These are phyloP conservation scores for Speoplatyrhinus poulsoni DNA, from an alignment of 2,113 vertebrate genomes.

Conservation along the genomic window DNA sequence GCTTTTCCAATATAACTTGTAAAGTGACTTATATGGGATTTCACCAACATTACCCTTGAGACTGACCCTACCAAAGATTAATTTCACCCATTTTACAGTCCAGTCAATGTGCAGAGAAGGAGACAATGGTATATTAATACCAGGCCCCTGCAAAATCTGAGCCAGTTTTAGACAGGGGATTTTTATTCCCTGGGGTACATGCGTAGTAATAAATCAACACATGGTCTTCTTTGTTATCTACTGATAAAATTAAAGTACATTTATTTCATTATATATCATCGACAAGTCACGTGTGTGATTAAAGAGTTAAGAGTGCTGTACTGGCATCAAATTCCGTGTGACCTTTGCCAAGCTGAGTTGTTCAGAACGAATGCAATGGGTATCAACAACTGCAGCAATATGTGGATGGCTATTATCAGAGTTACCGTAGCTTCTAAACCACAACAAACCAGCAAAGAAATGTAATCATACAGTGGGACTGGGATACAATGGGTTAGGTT, in stretches of 20 bases:
- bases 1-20: not conserved
- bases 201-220: constrained; percentile 11
- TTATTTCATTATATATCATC: not conserved
- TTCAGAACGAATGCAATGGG: constrained; percentile 49
- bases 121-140: constrained; percentile 31
- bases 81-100: constrained; percentile 44
- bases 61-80: constrained; percentile 34
- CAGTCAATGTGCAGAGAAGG: not conserved
- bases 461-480: not conserved
- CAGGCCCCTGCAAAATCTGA: constrained; percentile 18
- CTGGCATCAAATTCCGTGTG: constrained; percentile 39
- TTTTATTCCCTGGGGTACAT: constrained; percentile 34
- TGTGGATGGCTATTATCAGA: constrained; percentile 27
- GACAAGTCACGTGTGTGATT: constrained; percentile 40
- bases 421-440: constrained; percentile 3
- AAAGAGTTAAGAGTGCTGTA: constrained; percentile 20
- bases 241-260: constrained; percentile 21
- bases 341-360: constrained; percentile 12
- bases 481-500: too few relatives aligned
- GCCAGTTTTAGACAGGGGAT: constrained; percentile 25
- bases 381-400: constrained; percentile 37
- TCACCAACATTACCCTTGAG: constrained; percentile 13
- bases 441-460: not conserved
- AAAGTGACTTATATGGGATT: constrained; percentile 5
- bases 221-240: constrained; percentile 24